phyloP scores from a whole-genome alignment of 2,797 vertebrate genomes.

The Merluccius polli region DNA sequence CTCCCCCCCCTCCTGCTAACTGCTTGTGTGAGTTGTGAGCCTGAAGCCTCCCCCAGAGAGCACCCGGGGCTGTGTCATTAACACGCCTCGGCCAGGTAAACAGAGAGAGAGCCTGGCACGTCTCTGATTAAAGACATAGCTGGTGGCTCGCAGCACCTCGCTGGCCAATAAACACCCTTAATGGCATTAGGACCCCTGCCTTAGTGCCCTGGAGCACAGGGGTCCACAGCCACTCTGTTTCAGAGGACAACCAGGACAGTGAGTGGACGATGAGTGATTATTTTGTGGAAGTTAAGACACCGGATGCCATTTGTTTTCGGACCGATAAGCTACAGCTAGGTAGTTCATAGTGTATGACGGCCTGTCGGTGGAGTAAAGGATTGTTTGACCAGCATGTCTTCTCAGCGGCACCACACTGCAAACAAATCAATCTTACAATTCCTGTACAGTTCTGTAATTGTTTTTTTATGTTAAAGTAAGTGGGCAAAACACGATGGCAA shows the following conservation, averaged over 20 bases:
- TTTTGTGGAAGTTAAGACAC: no score
- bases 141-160: conserved; percentile 66
- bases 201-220: conserved; percentile 2
- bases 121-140: conserved; percentile 73
- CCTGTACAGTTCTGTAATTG: no score
- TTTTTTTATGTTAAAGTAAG: neutral
- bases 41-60: conserved; percentile 50
- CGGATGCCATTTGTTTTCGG: no score
- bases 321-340: no score
- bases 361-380: no score
- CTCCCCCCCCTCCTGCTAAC: neutral
- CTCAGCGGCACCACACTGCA: no score
- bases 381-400: no score
- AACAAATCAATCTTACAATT: no score
- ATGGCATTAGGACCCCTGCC: conserved; percentile 40
- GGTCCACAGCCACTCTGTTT: neutral
- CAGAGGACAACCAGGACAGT: conserved; percentile 47
- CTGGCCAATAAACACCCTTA: conserved; percentile 68
- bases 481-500: neutral
- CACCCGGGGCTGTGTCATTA: conserved; percentile 66
- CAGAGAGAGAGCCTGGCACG: conserved; percentile 72
- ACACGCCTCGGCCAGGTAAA: conserved; percentile 70
- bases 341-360: no score
- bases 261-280: neutral
- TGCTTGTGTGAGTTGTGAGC: neutral